Base-by-base conservation (phyloP, 2,113 vertebrate genomes). In the Cepphus grylle region DNA sequence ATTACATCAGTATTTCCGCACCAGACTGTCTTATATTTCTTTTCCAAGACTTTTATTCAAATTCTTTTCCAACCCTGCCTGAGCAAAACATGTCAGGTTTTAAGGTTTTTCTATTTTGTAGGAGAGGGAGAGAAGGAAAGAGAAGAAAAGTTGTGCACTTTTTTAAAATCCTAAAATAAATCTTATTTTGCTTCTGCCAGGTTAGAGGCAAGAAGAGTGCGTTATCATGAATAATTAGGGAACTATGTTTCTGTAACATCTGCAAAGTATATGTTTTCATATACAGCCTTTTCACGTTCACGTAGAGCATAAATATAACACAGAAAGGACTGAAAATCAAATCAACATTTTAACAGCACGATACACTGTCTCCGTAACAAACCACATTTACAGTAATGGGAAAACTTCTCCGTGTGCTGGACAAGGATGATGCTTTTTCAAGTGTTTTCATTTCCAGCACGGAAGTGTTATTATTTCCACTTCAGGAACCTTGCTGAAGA, bases 391-490 rank as follows among this genome's bases (percentile, higher is more conserved):
- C 23, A 52, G 69, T 25, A 79, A 88, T 38, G 69, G 81, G 83
- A 87, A 93, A 94, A 66, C 52, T 91, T 81, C 77, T 78, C 81
- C 66, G 15, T 71, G 61, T 87, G 84, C 73, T 91, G 86, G 65
- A 69, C 52, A 85, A 23, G 2, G 32, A 47, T 38, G 63, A 66
- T 47, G 47, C 52, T 67, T 89, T 88, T 91, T 67, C 4, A 93
- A 93, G 49, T 84, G 69, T 85, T 97, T 96, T 94, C 70, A 89
- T 94, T 93, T 96, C 93, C 89, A 96, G 36, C 0, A 4, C 84
- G 63, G 55, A 92, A 84, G 15, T 76, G 91, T 85, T 94, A 17
- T 72, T 94, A 88, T 94, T 96, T 96, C 90, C 95, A 96, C 47
- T 80, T 91, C 66, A 61, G 81, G 62, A 96, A 72, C 40, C 34